Evolutionary conservation across 2,797 vertebrate genomes (phyloP), one percentile per base, ranked within the genome.

Genomic region (Xiphorhynchus erythropygius): DNA sequence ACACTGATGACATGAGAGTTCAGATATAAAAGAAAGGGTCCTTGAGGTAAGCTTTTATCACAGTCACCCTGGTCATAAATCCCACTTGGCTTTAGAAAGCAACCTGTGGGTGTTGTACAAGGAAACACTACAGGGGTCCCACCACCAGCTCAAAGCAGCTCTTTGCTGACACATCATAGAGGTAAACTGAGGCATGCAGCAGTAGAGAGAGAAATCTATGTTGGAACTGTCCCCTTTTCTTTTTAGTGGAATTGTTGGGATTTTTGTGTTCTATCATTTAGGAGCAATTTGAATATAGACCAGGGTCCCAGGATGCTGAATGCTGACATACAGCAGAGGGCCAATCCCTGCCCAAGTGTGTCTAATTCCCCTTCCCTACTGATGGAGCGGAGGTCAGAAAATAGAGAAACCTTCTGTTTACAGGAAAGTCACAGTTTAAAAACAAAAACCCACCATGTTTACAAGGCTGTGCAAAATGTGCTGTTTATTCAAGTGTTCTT

Each of bases 161-260:
- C 33, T 32, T 59, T 87, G n/a, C 28, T 76, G 32, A 52, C 24
- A 64, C 10, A 32, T 44, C 35, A 23, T 1, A 59, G 42, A 74
- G 53, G 57, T 44, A 94, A 94, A 86, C 69, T 49, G 90, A 88
- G 85, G 79, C 73, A 78, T 1, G 5, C 24, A 68, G 25, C 33
- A 71, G 18, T 10, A 22, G 16, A 35, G 27, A 39, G 44, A 22
- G 6, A 44, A 49, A 18, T 0, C 0, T 18, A 64, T 64, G 11
- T 0, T 37, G 11, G 25, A 63, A 6, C 11, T 24, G 9, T 4
- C 5, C 15, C 5, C 4, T 68, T 90, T 77, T n/a, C 3, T 17
- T 84, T 70, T 32, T 27, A 32, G 30, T 57, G 21, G 32, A 53
- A 86, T 23, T 89, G 11, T 23, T 87, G 50, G 39, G 22, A 57